Evolutionary conservation across 2,113 vertebrate species (phyloP).

Genomic region (Oceanodroma tethys): DNA sequence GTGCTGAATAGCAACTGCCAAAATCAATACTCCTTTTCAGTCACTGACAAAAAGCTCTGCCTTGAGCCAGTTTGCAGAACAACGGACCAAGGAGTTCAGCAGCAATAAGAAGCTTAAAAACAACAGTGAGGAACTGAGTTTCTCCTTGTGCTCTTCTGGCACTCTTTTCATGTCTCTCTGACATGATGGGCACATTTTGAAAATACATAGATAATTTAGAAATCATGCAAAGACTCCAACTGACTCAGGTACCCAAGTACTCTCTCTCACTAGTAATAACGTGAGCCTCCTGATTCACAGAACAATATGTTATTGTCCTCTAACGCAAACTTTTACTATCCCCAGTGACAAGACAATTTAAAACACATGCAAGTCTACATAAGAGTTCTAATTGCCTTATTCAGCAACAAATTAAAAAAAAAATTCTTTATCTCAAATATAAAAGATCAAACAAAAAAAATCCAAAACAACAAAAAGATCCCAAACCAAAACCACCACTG

Average conservation of each 20-base stretch:
- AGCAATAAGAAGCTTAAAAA: conserved; percentile 39
- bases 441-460: neutral
- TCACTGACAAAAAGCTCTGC: conserved; percentile 19
- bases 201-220: neutral
- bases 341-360: neutral
- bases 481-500: rapidly evolving
- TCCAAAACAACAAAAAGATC: neutral
- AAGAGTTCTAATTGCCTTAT: neutral
- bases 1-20: neutral
- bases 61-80: conserved; percentile 12
- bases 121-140: neutral
- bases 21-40: conserved; percentile 51
- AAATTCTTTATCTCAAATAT: neutral
- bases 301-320: neutral
- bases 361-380: neutral
- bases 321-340: neutral
- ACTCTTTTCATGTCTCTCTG: neutral
- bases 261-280: neutral
- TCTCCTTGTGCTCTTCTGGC: neutral
- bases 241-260: neutral
- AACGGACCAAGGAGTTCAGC: conserved; percentile 18
- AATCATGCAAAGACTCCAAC: neutral
- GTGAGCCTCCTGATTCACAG: neutral
- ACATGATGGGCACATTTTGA: neutral
- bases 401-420: neutral